Evolutionary conservation across 1,140 invertebrate species (phyloP), one percentile per base, ranked within the genome.

Genomic region (Drosophila mayri): DNA sequence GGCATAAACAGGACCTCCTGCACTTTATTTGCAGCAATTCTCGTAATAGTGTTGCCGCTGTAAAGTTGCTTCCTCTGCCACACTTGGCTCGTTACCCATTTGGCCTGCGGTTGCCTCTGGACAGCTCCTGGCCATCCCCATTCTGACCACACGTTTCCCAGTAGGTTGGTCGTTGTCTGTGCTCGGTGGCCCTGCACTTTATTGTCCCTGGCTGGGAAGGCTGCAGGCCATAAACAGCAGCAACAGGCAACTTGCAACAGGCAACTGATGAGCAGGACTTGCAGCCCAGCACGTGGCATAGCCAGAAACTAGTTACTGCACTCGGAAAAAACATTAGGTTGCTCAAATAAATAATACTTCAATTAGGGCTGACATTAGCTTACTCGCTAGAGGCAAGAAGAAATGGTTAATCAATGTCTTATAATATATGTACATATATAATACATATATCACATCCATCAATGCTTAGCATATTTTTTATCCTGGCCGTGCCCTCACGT

Each of bases 21-120:
- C 72, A 82, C 65, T 84, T 90, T 78, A 88, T 84, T 65, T 84
- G 65, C 80, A 44, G 61, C 76, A 71, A 87, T 88, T 87, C 87
- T 76, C 84, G 68, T 88, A 87, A 88, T 88, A 88, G 79, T 79
- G 81, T 67, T 74, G 67, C 80, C 63, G 70, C 43, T 63, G 44
- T 37, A 77, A 67, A 70, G 43, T 76, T 68, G 18, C 50, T 18
- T 60, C 63, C 18, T 20, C 66, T 43, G 65, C 20, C 22, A 46
- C 68, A 72, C 52, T 60, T 72, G 54, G 52, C 52, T 50, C 73
- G 57, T 72, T 72, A 72, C 67, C 50, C 67, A 72, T 76, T 67
- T 70, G 46, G 35, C 59, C 46, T 71, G 75, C 46, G 65, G 50
- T 37, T 59, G 50, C 28, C 40, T 55, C 57, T 50, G 75, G 64